phyloP scores from a whole-genome alignment of 2,888 invertebrate species.

The Andrena dorsata region DNA sequence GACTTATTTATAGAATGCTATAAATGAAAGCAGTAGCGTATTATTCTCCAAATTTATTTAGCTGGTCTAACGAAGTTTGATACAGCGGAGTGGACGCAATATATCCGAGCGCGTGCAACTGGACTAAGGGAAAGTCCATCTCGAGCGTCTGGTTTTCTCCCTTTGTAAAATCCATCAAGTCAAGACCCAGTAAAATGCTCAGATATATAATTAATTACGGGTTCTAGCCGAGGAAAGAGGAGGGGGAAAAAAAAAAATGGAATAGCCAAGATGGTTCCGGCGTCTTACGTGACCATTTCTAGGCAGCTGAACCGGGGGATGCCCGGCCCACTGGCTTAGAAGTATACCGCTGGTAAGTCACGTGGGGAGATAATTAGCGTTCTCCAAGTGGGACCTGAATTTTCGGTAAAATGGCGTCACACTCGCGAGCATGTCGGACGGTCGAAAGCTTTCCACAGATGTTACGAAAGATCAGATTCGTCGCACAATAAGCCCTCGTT shows the following conservation, averaged over 20 bases:
- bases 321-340: slow-evolving; percentile 61
- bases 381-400: slow-evolving; percentile 33
- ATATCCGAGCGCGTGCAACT: neutral
- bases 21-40: too few species aligned
- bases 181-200: slow-evolving; percentile 39
- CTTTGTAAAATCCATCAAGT: slow-evolving; percentile 43
- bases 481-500: neutral
- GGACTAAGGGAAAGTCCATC: neutral
- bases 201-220: slow-evolving; percentile 66
- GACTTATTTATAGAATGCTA: neutral
- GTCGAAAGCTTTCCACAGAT: neutral
- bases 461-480: neutral
- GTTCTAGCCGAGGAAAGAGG: slow-evolving; percentile 35
- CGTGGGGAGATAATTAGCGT: slow-evolving; percentile 60
- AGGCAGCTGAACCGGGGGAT: slow-evolving; percentile 53
- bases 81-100: neutral
- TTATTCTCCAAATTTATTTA: too few species aligned
- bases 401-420: slow-evolving; percentile 53
- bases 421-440: neutral
- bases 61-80: neutral
- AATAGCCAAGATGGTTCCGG: slow-evolving; percentile 61
- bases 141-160: neutral
- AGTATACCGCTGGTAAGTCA: slow-evolving; percentile 53
- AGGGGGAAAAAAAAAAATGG: slow-evolving; percentile 32
- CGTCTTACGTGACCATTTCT: slow-evolving; percentile 64